phyloP scores from a whole-genome alignment of 2,113 vertebrate species.

The Pomatostomus ruficeps region DNA sequence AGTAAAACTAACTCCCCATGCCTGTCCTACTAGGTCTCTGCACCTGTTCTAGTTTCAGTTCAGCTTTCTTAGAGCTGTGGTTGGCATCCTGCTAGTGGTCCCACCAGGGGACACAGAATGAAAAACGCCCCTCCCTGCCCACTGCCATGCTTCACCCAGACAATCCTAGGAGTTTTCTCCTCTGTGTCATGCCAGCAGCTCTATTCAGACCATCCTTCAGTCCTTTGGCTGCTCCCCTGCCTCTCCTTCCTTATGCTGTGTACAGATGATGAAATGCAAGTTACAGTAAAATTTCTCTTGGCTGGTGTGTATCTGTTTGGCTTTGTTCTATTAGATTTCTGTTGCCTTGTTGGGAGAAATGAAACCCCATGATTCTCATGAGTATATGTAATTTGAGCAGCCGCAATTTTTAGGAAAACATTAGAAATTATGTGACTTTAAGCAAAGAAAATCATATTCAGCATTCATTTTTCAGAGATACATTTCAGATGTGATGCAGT shows the following conservation, averaged over 20 bases:
- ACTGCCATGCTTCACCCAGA: rapidly evolving
- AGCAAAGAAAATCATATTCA: background rate
- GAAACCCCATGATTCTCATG: background rate
- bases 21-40: background rate
- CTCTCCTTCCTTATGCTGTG: background rate
- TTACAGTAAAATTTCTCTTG: background rate
- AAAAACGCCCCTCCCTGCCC: background rate
- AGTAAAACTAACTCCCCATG: background rate
- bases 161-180: background rate
- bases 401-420: background rate
- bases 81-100: background rate
- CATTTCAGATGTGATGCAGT: background rate
- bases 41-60: conserved; percentile 27
- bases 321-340: background rate
- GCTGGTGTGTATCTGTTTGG: background rate
- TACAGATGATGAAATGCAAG: background rate
- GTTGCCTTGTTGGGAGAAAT: background rate
- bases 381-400: background rate
- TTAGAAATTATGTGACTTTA: background rate
- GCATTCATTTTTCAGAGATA: background rate
- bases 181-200: background rate
- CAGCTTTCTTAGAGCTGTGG: background rate
- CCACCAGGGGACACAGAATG: background rate
- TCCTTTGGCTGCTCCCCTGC: background rate
- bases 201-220: background rate